Evolutionary conservation across 1,140 invertebrate species (phyloP), one percentile per base, ranked within the genome.

Genomic region (Drosophila albomicans): DNA sequence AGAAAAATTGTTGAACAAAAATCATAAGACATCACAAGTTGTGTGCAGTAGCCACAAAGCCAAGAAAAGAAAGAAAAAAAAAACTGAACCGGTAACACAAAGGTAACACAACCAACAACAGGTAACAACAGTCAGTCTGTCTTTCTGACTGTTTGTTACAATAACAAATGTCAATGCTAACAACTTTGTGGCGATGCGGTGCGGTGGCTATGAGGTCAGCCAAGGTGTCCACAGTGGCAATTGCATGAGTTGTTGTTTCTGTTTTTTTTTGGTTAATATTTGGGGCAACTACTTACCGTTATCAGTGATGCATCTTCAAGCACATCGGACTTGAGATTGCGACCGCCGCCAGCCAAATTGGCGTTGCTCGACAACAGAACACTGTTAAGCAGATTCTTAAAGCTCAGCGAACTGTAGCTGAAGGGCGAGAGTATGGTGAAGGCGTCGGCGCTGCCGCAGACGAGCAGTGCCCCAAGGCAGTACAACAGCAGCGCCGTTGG

Each of bases 221-320:
- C 43, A 48, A 72, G 32, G 35, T 57, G 35, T 57, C 45, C 72
- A 16, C 13, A 35, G 25, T 32, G 32, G 5, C 10, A 28, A 45
- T 15, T 28, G 25, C 58, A 13, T 10, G 45, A 68, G 25, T 54
- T 65, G 16, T 32, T 30, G 43, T 43, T 32, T 20, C 7, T 11
- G 58, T 1, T 46, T 54, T 48, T 49, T 38, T 3, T 13, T 43
- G 5, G n/a, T 13, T 13, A 13, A n/a, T 13, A n/a, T 43, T 13
- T 51, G 32, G 56, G 69, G 30, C 41, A 59, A 38, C 38, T 87
- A 43, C 38, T 87, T 89, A 92, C 91, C 88, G 91, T 92, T 78
- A 92, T 92, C 57, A 92, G 74, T 15, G 91, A 92, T 43, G 91
- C 91, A 84, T 92, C 91, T 54, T 92, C 91, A n/a, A 92, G 86